phyloP scores from a whole-genome alignment of 2,888 invertebrate genomes.

The Acheta domesticus region DNA sequence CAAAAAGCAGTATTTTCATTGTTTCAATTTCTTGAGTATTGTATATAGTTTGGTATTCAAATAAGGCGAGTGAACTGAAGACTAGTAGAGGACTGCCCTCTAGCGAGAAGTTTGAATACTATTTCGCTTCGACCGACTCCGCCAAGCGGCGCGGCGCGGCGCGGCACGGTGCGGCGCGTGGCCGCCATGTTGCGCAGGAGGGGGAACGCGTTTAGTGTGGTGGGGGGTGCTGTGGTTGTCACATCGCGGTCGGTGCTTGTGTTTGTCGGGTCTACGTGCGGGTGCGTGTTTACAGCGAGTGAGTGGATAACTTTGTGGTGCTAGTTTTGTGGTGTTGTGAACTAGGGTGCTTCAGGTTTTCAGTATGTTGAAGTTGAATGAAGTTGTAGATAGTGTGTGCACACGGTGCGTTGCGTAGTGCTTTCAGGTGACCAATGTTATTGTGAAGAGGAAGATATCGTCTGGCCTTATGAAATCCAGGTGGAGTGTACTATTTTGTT shows the following conservation, averaged over 20 bases:
- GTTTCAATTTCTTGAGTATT: too few species aligned
- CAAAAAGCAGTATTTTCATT: too few species aligned
- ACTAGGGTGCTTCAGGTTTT: neutral
- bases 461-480: neutral
- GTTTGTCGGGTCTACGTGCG: neutral
- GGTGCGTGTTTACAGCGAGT: neutral
- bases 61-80: too few species aligned
- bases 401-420: neutral
- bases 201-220: neutral
- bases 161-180: neutral
- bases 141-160: neutral
- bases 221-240: neutral
- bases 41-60: too few species aligned
- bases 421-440: neutral
- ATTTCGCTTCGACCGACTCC: neutral
- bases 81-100: neutral
- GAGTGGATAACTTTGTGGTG: conserved; percentile 8
- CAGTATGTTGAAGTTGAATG: neutral
- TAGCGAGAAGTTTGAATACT: neutral
- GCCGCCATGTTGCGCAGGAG: neutral
- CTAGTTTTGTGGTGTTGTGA: neutral
- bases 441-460: neutral
- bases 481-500: neutral
- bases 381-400: neutral
- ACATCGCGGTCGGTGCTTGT: conserved; percentile 18